phyloP scores from a whole-genome alignment of 2,797 vertebrate genomes.

The Sitta carolinensis region DNA sequence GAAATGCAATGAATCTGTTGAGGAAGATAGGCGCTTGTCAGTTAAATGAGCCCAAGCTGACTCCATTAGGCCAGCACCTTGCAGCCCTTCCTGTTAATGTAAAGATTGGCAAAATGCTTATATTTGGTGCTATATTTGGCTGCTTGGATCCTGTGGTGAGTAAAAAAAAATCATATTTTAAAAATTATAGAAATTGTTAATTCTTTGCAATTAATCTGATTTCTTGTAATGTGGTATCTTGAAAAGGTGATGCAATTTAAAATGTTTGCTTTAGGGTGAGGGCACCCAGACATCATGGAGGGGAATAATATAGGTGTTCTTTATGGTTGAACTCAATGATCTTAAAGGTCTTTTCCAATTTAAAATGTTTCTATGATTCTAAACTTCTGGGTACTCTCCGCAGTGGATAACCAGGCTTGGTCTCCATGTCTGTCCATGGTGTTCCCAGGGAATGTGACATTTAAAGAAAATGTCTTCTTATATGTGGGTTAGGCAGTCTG shows the following conservation, averaged over 20 bases:
- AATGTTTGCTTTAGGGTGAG: background rate
- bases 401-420: background rate
- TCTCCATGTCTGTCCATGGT: background rate
- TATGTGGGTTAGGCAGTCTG: background rate
- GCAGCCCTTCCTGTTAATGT: constrained; percentile 94
- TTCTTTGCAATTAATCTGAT: background rate
- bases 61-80: constrained; percentile 93
- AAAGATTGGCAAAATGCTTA: constrained; percentile 98
- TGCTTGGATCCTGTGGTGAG: constrained; percentile 93
- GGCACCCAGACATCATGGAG: background rate
- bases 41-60: constrained; percentile 80
- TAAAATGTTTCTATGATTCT: background rate
- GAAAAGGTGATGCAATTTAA: background rate
- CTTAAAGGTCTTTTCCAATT: background rate
- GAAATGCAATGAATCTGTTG: constrained; percentile 90
- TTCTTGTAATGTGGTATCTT: background rate
- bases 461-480: background rate
- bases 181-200: background rate
- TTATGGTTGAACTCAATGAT: background rate
- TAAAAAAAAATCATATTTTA: background rate
- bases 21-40: constrained; percentile 93
- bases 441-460: background rate
- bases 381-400: background rate
- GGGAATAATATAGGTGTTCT: background rate
- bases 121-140: constrained; percentile 95